A percentile compares a stretch with the other conserved stretches of the same genome.
Evolutionary conservation across 2,113 vertebrate species (phyloP).

Genomic region (Caretta caretta): DNA sequence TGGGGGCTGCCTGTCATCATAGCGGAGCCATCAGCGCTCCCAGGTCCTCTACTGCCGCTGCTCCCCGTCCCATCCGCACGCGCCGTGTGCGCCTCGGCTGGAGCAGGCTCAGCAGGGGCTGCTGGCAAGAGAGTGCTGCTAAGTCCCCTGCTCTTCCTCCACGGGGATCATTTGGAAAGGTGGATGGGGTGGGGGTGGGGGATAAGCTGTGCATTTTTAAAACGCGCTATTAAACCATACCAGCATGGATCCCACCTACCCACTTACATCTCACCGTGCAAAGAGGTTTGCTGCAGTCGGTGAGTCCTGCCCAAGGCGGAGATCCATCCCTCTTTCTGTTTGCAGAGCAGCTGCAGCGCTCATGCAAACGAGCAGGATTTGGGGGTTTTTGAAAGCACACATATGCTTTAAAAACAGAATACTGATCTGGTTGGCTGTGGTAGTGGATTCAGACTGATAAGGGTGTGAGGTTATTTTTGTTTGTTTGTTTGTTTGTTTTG

Average conservation of each 20-base stretch:
- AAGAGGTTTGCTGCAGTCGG: neutral
- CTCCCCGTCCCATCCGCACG: neutral
- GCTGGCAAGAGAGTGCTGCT: neutral
- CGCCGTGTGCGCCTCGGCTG: neutral
- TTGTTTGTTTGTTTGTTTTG: neutral
- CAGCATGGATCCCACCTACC: neutral
- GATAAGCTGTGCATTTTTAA: neutral
- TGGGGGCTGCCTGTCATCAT: neutral
- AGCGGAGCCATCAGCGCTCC: neutral
- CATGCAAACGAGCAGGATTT: neutral
- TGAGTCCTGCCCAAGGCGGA: neutral
- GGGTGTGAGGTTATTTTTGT: neutral
- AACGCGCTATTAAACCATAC: neutral
- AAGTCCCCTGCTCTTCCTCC: neutral
- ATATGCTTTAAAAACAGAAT: neutral
- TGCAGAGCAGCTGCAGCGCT: neutral
- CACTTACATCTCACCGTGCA: neutral
- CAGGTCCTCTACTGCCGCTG: neutral
- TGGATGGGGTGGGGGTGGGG: neutral
- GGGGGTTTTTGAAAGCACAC: neutral
- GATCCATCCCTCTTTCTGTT: neutral
- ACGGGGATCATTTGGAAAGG: neutral
- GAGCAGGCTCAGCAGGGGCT: neutral
- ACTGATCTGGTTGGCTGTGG: neutral
- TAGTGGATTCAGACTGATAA: neutral